phyloP scores from a whole-genome alignment of 2,113 vertebrate genomes.

The Neofelis nebulosa region DNA sequence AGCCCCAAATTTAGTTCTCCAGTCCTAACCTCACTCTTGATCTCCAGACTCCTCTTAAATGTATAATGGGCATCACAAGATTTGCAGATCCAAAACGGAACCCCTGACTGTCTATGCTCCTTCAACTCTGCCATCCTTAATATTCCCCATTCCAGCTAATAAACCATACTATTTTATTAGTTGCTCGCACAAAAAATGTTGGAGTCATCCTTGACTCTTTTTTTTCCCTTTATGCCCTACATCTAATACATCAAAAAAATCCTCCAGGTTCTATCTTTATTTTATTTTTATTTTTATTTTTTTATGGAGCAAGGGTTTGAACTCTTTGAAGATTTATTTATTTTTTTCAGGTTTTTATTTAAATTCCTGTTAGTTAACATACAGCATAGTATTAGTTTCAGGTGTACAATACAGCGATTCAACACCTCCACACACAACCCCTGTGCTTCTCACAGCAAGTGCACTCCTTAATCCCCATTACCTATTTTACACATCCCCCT shows the following conservation, averaged over 20 bases:
- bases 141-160: neutral
- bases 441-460: neutral
- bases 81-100: neutral
- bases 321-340: neutral
- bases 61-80: neutral
- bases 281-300: neutral
- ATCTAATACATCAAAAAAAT: neutral
- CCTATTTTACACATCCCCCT: neutral
- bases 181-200: neutral
- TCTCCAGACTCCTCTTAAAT: neutral
- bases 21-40: neutral
- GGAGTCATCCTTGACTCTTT: neutral
- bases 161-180: neutral
- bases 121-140: neutral
- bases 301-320: neutral
- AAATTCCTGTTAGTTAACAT: neutral
- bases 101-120: neutral
- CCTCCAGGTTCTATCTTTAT: neutral
- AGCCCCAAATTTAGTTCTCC: neutral
- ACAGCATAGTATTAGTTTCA: neutral
- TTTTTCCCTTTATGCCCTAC: neutral
- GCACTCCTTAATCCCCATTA: neutral
- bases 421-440: neutral
- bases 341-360: neutral
- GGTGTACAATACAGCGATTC: neutral